Conservation (phyloP, 2,888 invertebrate genomes). For the Drosophila longiperda region DNA sequence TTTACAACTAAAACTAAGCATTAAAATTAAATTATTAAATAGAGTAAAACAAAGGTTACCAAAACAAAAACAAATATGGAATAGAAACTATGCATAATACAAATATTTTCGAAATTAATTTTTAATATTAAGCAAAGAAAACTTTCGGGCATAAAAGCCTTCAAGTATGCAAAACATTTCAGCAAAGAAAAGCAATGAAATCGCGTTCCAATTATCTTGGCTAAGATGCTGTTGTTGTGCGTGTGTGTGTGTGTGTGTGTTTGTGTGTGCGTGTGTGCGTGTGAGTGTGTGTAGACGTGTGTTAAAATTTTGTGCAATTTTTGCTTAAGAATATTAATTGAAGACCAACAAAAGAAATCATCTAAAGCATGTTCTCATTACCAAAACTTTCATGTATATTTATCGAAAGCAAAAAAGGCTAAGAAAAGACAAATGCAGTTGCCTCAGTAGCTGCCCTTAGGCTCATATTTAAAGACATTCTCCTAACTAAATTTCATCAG, state of each 20-base stretch:
- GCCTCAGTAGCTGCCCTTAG: conserved; percentile 37
- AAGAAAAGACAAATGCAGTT: conserved; percentile 29
- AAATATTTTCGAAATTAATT: conserved; percentile 77
- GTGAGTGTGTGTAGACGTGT: not conserved
- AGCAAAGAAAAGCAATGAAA: conserved; percentile 52
- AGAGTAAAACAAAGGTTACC: conserved; percentile 32
- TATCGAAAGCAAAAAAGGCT: conserved; percentile 9
- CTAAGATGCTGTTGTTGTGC: conserved; percentile 30
- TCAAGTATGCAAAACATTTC: conserved; percentile 41
- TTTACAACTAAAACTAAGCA: conserved; percentile 75
- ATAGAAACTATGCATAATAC: conserved; percentile 65
- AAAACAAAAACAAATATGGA: conserved; percentile 45
- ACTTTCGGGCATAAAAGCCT: conserved; percentile 27
- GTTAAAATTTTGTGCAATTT: conserved; percentile 10
- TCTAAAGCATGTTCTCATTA: conserved; percentile 26
- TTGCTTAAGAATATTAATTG: conserved; percentile 10
- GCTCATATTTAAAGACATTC: conserved; percentile 54
- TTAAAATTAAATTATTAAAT: conserved; percentile 45
- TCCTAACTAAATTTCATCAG: conserved; percentile 52
- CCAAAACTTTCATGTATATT: conserved; percentile 13
- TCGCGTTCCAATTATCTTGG: conserved; percentile 20
- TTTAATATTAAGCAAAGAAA: conserved; percentile 59
- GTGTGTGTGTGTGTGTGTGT: conserved; percentile 5
- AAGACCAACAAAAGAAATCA: conserved; percentile 9
- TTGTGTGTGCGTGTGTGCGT: not conserved